Evolutionary conservation across 2,113 vertebrate species (phyloP).

Genomic region (Varanus salvator): DNA sequence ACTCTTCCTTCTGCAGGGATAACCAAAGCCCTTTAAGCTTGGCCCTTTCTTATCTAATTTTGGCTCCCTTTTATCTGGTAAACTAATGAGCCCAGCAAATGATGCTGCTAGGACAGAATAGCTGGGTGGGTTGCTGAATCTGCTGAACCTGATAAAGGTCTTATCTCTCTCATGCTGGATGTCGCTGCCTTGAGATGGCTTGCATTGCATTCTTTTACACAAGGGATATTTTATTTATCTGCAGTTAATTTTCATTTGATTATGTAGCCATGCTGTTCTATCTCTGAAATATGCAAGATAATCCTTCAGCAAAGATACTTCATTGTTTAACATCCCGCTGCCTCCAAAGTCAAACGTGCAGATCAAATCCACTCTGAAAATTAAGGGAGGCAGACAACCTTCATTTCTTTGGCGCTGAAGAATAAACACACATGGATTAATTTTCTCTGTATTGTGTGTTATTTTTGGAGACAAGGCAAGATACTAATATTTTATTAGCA

Average conservation of each 20-base stretch:
- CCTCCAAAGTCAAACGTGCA: neutral
- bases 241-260: slow-evolving; percentile 27
- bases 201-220: accelerated
- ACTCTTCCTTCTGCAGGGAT: neutral
- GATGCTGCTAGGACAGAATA: neutral
- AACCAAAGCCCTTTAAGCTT: neutral
- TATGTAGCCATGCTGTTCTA: neutral
- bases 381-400: neutral
- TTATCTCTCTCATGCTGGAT: slow-evolving; percentile 37
- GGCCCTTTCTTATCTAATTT: accelerated
- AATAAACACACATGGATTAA: neutral
- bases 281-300: neutral
- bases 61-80: neutral
- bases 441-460: neutral
- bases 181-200: slow-evolving; percentile 48
- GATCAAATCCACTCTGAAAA: neutral
- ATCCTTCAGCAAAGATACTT: neutral
- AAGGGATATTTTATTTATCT: slow-evolving; percentile 50
- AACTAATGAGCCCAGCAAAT: accelerated
- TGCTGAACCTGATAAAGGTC: neutral
- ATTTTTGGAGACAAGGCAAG: neutral
- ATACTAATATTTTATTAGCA: neutral
- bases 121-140: accelerated
- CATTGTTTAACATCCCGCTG: neutral
- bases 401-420: neutral